Conservation (phyloP, 2,113 vertebrate genomes). For the human region GRCh38 chr20:46079501-46080000, state of each 20-base stretch:
- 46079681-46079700: slow-evolving; percentile 48
- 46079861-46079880: slow-evolving; percentile 44
- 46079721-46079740: slow-evolving; percentile 22
- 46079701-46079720: slow-evolving; percentile 21
- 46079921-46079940: slow-evolving; percentile 40
- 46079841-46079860: not conserved
- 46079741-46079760: not conserved
- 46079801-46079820: not conserved
- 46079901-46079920: not conserved
- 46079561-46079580: slow-evolving; percentile 85
- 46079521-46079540: slow-evolving; percentile 84
- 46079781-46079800: not conserved
- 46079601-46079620: slow-evolving; percentile 84
- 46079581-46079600: slow-evolving; percentile 81
- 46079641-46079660: slow-evolving; percentile 55
- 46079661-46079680: slow-evolving; percentile 70
- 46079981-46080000: slow-evolving; percentile 49
- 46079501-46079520: slow-evolving; percentile 87
- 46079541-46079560: slow-evolving; percentile 83
- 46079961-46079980: not conserved
- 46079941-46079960: slow-evolving; percentile 24
- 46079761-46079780: slow-evolving; percentile 19
- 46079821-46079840: not conserved
- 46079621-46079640: slow-evolving; percentile 69
- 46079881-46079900: slow-evolving; percentile 47